Evolutionary conservation across 2,888 invertebrate species (phyloP).

Genomic region (Mactromeris polynyma): DNA sequence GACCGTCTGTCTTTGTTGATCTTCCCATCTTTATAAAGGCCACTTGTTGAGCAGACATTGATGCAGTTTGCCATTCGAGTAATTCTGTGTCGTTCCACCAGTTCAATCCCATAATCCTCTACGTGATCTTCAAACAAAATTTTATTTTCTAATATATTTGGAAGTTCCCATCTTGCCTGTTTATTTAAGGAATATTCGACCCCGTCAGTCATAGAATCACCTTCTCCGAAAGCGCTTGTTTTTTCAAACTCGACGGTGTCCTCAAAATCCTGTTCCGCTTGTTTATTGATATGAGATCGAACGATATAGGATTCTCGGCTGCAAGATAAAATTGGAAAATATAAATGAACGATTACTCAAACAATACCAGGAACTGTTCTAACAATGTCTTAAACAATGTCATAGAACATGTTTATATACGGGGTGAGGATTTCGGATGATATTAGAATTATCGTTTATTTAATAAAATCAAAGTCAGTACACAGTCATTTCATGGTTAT

Average conservation of each 20-base stretch:
- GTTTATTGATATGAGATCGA: conserved; percentile 12
- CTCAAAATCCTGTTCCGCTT: neutral
- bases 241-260: conserved; percentile 1
- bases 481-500: no score
- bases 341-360: no score
- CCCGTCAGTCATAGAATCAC: conserved; percentile 42
- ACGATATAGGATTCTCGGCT: conserved; percentile 35
- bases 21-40: conserved; percentile 22
- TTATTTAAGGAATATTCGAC: conserved; percentile 80
- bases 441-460: no score
- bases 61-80: conserved; percentile 63
- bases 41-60: conserved; percentile 54
- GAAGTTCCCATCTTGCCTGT: conserved; percentile 77
- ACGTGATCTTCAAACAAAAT: conserved; percentile 44
- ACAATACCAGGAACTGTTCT: no score
- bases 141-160: conserved; percentile 70
- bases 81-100: conserved; percentile 70
- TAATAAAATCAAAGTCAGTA: no score
- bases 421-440: no score
- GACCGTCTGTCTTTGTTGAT: conserved; percentile 29
- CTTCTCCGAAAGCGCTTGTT: conserved; percentile 37
- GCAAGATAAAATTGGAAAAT: neutral
- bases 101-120: conserved; percentile 63
- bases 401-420: no score
- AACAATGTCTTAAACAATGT: no score